Base-by-base conservation (phyloP, 2,888 invertebrate genomes). In the Spialia ferax region DNA sequence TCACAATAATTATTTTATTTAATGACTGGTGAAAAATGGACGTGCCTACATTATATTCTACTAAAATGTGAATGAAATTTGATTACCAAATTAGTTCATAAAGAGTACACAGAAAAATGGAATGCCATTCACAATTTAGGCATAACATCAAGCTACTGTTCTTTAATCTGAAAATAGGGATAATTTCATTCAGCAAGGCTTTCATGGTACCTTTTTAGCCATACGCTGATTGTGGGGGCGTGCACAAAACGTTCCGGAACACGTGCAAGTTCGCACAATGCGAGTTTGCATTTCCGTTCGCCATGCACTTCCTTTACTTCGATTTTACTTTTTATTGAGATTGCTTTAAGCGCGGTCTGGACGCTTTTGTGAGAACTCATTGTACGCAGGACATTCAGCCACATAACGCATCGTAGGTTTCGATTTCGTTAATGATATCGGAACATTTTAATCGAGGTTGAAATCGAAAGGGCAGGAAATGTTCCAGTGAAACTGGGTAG, bases 371-470 rank as follows among this genome's bases (percentile, higher is more conserved):
- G 73, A 72, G 76, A 73, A 73, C 73, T 75, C 76, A 88, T 92
- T 93, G 88, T 93, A 79, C 73, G 77, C 82, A 84, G 86, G 87
- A 91, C 90, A 88, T 90, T 91, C 89, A 87, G 84, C 79, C 82
- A 81, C 82, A 86, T 82, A 89, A 89, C 89, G 85, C 87, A 88
- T 90, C 88, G 89, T 84, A 88, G 93, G 92, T 93, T 93, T 93
- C 93, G 92, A 91, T 93, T 93, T 93, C 93, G 86, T 88, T 92
- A 89, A 91, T 90, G 91, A 92, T 93, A 91, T 92, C 89, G 90
- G 79, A 85, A 87, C 81, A 84, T 88, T 85, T 84, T 87, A 85
- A 89, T 88, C 84, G 79, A 77, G 77, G 78, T 83, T 78, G 90
- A 91, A 91, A 92, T 86, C 89, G 91, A 91, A 92, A 92, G 80